phyloP scores from a whole-genome alignment of 2,113 vertebrate species.

The Chionis minor region DNA sequence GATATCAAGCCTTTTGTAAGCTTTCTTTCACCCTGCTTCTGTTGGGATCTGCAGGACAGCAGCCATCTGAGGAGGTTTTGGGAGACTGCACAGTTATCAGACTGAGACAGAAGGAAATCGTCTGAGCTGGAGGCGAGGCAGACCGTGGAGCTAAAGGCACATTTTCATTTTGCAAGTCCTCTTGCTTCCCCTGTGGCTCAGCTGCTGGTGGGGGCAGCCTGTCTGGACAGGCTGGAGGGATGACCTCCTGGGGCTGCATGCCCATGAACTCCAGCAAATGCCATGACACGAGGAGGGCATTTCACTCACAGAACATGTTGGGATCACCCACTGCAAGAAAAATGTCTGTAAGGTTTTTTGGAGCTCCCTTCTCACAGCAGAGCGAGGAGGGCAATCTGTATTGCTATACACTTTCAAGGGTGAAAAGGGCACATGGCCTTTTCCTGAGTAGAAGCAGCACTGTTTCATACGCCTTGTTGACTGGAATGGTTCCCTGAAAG shows the following conservation, averaged over 20 bases:
- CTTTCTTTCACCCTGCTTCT: slow-evolving; percentile 15
- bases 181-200: neutral
- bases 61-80: slow-evolving; percentile 30
- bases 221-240: neutral
- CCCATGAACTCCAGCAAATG: neutral
- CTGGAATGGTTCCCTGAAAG: neutral
- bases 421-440: neutral
- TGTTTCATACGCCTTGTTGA: neutral
- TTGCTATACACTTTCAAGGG: neutral
- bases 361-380: neutral
- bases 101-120: slow-evolving; percentile 43
- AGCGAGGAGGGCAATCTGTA: neutral
- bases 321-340: neutral
- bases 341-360: neutral
- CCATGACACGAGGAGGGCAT: neutral
- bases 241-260: neutral
- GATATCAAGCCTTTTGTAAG: slow-evolving; percentile 35
- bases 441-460: neutral
- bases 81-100: slow-evolving; percentile 28
- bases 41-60: slow-evolving; percentile 21
- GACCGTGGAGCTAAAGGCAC: neutral
- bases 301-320: neutral
- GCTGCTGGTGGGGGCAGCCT: neutral
- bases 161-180: neutral
- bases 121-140: slow-evolving; percentile 17